Evolutionary conservation across 2,113 vertebrate species (phyloP), one percentile per base, ranked within the genome.

Genomic region (Campylomormyrus tamandua): DNA sequence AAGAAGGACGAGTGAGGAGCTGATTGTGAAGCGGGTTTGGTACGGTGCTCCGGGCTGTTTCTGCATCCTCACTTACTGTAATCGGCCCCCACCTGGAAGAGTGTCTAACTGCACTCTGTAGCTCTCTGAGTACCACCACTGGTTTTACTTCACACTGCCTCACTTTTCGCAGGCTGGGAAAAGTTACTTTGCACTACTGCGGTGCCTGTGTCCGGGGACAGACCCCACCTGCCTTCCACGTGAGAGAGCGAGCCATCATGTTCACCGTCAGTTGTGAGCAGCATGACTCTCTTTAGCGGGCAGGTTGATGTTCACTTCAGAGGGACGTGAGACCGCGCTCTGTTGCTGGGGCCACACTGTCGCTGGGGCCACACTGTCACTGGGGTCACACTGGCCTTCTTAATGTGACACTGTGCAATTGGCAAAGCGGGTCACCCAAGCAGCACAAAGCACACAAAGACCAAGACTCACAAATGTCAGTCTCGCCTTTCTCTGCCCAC

Each of bases 91-190:
- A 92, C 94, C 94, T 90, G 91, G 93, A 94, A 91, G 94, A 92
- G 35, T 35, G 96, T 96, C 95, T 96, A 96, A 95, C 95, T 95
- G 94, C 93, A 92, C 93, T 90, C 91, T 93, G 93, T 95, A 96
- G 95, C 94, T 96, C 95, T 95, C 95, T 95, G 94, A 96, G 93
- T 93, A 94, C 93, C 94, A 93, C 94, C 95, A 95, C 95, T 94
- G 94, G 95, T 94, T 89, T 90, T 91, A 91, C 31, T 88, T 90
- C 80, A 83, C 49, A 27, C 11, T 11, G 46, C 10, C 15, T 24
- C 50, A 27, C 50, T 90, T 88, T 87, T 35, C 92, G 93, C 93
- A 93, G 21, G 90, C 92, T 87, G 88, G 90, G 90, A 92, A 89
- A 89, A 56, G 87, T 87, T 91, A 93, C 93, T 93, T 92, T 89